Evolutionary conservation across 2,888 invertebrate species (phyloP), one percentile per base, ranked within the genome.

Genomic region (Thymelicus lineola): DNA sequence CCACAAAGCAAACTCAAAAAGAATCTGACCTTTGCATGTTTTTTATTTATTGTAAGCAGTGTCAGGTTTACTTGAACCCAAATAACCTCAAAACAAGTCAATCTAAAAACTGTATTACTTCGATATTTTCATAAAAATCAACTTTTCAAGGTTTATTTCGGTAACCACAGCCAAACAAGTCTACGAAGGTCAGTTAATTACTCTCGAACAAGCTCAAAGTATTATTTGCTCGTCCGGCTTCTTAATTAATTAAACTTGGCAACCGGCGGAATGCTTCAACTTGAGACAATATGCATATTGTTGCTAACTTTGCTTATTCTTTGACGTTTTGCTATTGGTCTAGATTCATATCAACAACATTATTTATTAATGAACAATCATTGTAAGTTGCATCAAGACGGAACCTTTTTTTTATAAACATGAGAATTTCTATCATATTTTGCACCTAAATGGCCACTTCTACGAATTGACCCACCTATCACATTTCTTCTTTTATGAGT

Each of bases 211-310:
- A 60, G 60, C 45, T 60, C 15, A 60, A 60, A 61, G 46, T 61
- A 61, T 61, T 61, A 46, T 46, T 61, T 61, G 46, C 61, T 20
- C 46, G 46, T 61, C 61, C 35, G 61, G 46, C 61, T 35, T 61
- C 61, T 61, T 61, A 61, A 61, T 61, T 46, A 61, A 61, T 61
- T 61, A 46, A 61, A 61, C 61, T 28, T 46, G n/a, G 46, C 9
- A 46, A n/a, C 45, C 46, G 20, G 7, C 61, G 46, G 61, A 61
- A 61, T 61, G 46, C 61, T 35, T 6, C 7, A 46, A 61, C 46
- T 61, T 46, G 7, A 7, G 35, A 46, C 35, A 61, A 61, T 61
- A 61, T 61, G 61, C 61, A 61, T 61, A 60, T 45, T 45, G 46
- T 46, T 46, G 46, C 20, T 20, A 53, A 10, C 42, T 20, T 46